Conservation (phyloP, 2,797 vertebrate species). For the Ibycter americanus region DNA sequence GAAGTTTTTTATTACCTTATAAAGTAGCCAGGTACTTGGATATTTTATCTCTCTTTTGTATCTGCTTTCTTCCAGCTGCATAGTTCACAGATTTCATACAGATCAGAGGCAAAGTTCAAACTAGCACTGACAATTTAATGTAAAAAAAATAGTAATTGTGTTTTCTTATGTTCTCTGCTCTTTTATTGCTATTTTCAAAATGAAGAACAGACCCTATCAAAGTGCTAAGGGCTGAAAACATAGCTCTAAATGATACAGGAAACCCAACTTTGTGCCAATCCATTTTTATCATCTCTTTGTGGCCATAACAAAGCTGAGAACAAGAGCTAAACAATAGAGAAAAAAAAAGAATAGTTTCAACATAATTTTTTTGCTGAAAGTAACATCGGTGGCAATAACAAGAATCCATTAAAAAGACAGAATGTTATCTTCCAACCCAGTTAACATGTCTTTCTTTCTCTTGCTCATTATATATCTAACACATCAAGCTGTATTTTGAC, state of each 20-base stretch:
- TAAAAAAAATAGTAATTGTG: not conserved
- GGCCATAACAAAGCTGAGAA: conserved; percentile 53
- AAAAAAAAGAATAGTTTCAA: conserved; percentile 16
- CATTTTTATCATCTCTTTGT: conserved; percentile 60
- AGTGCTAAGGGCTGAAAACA: conserved; percentile 52
- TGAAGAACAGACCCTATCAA: conserved; percentile 50
- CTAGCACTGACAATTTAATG: conserved; percentile 42
- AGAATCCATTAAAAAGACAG: conserved; percentile 20
- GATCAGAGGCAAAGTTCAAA: conserved; percentile 43
- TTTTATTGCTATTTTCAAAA: conserved; percentile 58
- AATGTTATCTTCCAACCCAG: conserved; percentile 45
- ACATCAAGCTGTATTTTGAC: not conserved
- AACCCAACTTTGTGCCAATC: conserved; percentile 32
- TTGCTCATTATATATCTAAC: not conserved
- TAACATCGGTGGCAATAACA: not conserved
- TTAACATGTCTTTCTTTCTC: conserved; percentile 13
- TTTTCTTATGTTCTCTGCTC: conserved; percentile 37
- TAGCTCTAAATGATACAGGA: conserved; percentile 41
- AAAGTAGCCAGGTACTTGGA: not conserved
- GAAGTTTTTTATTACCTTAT: not conserved
- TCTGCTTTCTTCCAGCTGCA: not conserved
- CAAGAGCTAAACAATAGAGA: conserved; percentile 40
- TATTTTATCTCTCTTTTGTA: conserved; percentile 16
- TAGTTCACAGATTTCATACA: conserved; percentile 31
- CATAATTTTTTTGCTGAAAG: not conserved